phyloP scores from a whole-genome alignment of 2,888 invertebrate genomes.

The Dioctria linearis region DNA sequence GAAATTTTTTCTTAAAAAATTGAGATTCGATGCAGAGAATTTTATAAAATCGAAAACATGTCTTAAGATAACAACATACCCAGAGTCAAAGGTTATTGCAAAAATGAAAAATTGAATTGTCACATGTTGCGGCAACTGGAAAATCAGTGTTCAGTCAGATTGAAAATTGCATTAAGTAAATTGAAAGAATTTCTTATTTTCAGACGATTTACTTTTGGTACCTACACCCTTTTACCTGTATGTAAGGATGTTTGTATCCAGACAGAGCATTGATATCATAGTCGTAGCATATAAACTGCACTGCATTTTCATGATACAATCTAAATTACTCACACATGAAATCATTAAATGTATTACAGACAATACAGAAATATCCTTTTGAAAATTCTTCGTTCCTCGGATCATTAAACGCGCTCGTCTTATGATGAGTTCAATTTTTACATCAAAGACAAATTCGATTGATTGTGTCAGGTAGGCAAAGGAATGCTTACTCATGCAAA shows the following conservation, averaged over 20 bases:
- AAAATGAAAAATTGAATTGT: too few species aligned
- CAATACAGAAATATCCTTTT: neutral
- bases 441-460: too few species aligned
- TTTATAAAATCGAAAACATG: too few species aligned
- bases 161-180: slow-evolving; percentile 13
- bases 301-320: slow-evolving; percentile 11
- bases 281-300: neutral
- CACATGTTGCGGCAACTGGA: too few species aligned
- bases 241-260: too few species aligned
- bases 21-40: too few species aligned
- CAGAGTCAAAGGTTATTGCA: too few species aligned
- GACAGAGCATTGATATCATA: neutral
- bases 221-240: too few species aligned
- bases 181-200: neutral
- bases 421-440: neutral
- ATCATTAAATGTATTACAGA: slow-evolving; percentile 13
- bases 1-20: too few species aligned
- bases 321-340: slow-evolving; percentile 34
- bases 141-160: slow-evolving; percentile 1
- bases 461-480: too few species aligned
- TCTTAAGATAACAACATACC: too few species aligned
- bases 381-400: neutral
- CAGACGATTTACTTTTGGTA: slow-evolving; percentile 7
- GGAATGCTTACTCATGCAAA: too few species aligned
- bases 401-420: slow-evolving; percentile 5